These are phyloP conservation scores for Brachyistius frenatus DNA, from an alignment of 2,113 vertebrate species.

Conservation along the genomic window DNA sequence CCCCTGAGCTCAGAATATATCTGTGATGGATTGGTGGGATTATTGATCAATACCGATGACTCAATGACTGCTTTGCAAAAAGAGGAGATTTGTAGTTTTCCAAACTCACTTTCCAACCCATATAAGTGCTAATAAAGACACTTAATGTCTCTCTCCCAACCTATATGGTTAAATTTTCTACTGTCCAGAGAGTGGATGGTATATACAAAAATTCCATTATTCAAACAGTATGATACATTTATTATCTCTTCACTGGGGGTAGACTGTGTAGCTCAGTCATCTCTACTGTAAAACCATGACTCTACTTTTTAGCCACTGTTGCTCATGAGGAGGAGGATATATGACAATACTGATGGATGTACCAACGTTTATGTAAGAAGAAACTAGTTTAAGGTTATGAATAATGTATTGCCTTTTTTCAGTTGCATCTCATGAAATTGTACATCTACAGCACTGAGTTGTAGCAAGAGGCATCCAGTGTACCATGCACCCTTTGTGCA, in stretches of 20 bases:
- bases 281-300: not conserved
- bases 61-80: conserved; percentile 50
- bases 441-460: too few species aligned
- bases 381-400: too few species aligned
- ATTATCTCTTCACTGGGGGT: not conserved
- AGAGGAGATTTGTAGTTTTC: conserved; percentile 38
- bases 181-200: not conserved
- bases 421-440: too few species aligned
- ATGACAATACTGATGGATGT: conserved; percentile 1
- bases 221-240: not conserved
- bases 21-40: conserved; percentile 58
- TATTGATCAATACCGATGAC: conserved; percentile 64
- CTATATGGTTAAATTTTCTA: not conserved
- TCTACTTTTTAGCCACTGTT: conserved; percentile 1
- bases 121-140: conserved; percentile 14
- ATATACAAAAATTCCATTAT: not conserved
- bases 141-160: conserved; percentile 8
- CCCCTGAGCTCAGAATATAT: conserved; percentile 54
- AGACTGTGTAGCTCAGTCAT: not conserved
- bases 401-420: too few species aligned
- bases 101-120: conserved; percentile 36
- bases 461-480: too few species aligned
- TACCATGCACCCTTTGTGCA: too few species aligned
- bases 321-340: not conserved
- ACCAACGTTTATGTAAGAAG: too few species aligned